Percentiles rank a stretch among this genome's conserved stretches.
These are phyloP conservation scores for Pleuronectes platessa DNA, from an alignment of 2,113 vertebrate genomes.

Conservation along the genomic window DNA sequence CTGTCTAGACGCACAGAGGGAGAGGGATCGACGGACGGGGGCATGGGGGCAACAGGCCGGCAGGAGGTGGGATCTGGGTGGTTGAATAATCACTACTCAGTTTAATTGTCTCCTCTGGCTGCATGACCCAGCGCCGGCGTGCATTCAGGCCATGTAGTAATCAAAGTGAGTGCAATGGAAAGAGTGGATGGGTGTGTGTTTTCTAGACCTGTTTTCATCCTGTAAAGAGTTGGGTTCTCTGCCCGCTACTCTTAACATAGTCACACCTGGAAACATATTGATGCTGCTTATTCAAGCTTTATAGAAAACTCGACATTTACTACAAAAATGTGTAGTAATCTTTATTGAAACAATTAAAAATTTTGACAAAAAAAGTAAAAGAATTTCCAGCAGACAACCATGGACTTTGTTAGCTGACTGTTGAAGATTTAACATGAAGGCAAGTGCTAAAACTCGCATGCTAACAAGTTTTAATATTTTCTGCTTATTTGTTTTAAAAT, in stretches of 20 bases:
- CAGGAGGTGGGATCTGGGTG: slow-evolving; percentile 20
- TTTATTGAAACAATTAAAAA: too few species aligned
- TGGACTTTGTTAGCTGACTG: background rate
- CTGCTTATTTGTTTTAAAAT: too few species aligned
- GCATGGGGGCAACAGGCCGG: slow-evolving; percentile 13
- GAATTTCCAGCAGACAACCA: background rate
- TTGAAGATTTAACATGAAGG: too few species aligned
- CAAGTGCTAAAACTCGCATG: too few species aligned
- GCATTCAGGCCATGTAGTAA: slow-evolving; percentile 39
- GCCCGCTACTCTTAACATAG: background rate
- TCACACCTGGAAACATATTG: slow-evolving; percentile 6
- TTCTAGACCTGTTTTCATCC: too few species aligned
- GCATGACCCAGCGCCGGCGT: slow-evolving; percentile 15
- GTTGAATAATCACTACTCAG: slow-evolving; percentile 70
- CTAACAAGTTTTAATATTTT: too few species aligned
- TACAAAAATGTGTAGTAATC: too few species aligned
- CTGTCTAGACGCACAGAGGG: slow-evolving; percentile 60
- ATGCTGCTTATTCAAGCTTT: background rate
- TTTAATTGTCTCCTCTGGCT: slow-evolving; percentile 58
- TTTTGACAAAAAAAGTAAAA: background rate
- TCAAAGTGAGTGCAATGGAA: slow-evolving; percentile 51
- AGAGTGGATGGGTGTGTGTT: slow-evolving; percentile 4
- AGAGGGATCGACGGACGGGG: background rate
- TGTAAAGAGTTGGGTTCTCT: too few species aligned
- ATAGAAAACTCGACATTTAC: background rate